Evolutionary conservation across 2,888 invertebrate genomes (phyloP), one percentile per base, ranked within the genome.

Genomic region (Ceramica pisi): DNA sequence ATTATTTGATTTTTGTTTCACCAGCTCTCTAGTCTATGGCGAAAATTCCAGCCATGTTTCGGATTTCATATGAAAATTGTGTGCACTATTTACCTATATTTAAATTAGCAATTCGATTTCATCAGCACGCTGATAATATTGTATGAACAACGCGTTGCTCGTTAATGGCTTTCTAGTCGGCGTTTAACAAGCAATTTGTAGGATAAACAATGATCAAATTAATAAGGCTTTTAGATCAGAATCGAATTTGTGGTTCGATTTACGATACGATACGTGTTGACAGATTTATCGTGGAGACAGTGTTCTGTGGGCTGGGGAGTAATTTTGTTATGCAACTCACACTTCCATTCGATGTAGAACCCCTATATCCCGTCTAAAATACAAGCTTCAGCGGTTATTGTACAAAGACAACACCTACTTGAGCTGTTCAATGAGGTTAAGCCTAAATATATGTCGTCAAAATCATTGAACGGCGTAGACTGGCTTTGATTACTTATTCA

Each of bases 181-280:
- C 78, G 41, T 64, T 80, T 55, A 81, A 60, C 48, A 62, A 50
- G 46, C 64, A 59, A 72, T 79, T 65, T 65, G 51, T 53, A 51
- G 31, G 38, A 63, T 59, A 72, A 78, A 78, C 55, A 64, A 68
- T 72, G 57, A 79, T 68, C 57, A 68, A 68, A 81, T 81, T 64
- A 76, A 70, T 65, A 71, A 63, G 26, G 48, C 23, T 61, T 77
- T 81, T 70, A 48, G 78, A 65, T 66, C 51, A 31, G 23, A 73
- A 69, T 66, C 63, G 46, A 71, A 62, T 73, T 57, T 67, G 31
- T 31, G 41, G 38, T 16, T 60, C 76, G 59, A 68, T 70, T 68
- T 53, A 55, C 48, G 41, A 48, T 57, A 65, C 38, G 56, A 44
- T 60, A 62, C 35, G 44, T 63, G 59, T 67, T 44, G 46, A 64